phyloP scores from a whole-genome alignment of 2,888 invertebrate species.

The Meganola albula region DNA sequence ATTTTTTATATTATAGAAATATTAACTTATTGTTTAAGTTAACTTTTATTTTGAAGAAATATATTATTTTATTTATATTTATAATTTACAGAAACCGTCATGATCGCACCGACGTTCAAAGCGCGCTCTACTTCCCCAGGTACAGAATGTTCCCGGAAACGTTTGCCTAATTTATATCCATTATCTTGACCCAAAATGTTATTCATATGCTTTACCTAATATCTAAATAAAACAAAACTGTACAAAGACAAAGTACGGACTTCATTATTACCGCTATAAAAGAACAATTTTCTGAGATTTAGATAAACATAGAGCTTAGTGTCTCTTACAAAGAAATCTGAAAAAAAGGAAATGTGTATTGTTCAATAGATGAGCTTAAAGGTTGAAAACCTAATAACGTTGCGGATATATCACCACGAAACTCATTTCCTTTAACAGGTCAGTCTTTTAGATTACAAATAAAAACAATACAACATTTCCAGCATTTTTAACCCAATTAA shows the following conservation, averaged over 20 bases:
- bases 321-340: constrained; percentile 9
- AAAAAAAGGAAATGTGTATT: constrained; percentile 10
- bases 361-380: constrained; percentile 4
- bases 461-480: no score
- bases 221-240: not conserved
- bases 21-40: constrained; percentile 3
- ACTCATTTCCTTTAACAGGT: not conserved
- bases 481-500: no score
- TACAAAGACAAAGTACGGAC: constrained; percentile 5
- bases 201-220: constrained; percentile 32
- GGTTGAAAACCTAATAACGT: not conserved
- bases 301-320: constrained; percentile 6
- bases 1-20: no score
- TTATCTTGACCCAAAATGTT: constrained; percentile 8
- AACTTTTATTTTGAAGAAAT: not conserved
- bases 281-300: constrained; percentile 15
- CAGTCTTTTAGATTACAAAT: no score
- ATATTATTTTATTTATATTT: constrained; percentile 39
- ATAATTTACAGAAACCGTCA: constrained; percentile 82
- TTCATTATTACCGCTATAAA: constrained; percentile 4
- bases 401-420: not conserved
- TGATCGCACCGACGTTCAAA: constrained; percentile 89
- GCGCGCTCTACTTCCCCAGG: constrained; percentile 86
- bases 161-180: constrained; percentile 10
- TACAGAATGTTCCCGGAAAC: constrained; percentile 52